Evolutionary conservation across 2,113 vertebrate genomes (phyloP).

Genomic region (Colius striatus): DNA sequence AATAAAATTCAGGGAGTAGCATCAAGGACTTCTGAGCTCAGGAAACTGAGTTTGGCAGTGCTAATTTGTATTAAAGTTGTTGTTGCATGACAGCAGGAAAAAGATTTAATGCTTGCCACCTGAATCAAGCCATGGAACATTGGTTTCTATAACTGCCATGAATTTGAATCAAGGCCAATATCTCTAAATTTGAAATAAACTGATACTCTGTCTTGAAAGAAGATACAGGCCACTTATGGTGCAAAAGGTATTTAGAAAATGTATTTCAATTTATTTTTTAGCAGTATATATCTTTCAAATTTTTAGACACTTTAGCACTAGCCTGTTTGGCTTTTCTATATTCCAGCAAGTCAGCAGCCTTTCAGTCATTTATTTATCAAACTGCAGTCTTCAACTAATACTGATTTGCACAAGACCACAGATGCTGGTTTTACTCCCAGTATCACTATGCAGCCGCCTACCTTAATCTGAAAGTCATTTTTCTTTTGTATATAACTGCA

Average conservation of each 20-base stretch:
- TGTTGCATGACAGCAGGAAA: slow-evolving; percentile 88
- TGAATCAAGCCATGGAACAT: slow-evolving; percentile 85
- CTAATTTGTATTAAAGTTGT: slow-evolving; percentile 89
- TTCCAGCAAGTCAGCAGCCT: slow-evolving; percentile 29
- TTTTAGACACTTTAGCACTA: slow-evolving; percentile 35
- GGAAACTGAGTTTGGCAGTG: slow-evolving; percentile 84
- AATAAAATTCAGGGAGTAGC: slow-evolving; percentile 82
- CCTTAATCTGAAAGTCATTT: slow-evolving; percentile 72
- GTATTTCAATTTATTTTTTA: slow-evolving; percentile 81
- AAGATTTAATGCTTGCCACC: slow-evolving; percentile 89
- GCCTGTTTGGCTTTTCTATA: slow-evolving; percentile 40
- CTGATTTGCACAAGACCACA: slow-evolving; percentile 50
- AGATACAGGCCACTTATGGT: slow-evolving; percentile 80
- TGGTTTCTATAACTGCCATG: slow-evolving; percentile 86
- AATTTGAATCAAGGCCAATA: slow-evolving; percentile 87
- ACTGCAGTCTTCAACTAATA: slow-evolving; percentile 43
- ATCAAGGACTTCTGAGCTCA: slow-evolving; percentile 83
- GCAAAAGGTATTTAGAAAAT: slow-evolving; percentile 79
- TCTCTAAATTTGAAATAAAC: slow-evolving; percentile 88
- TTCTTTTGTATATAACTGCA: slow-evolving; percentile 67
- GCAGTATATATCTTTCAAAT: slow-evolving; percentile 64
- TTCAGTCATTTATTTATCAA: slow-evolving; percentile 67
- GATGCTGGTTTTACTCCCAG: slow-evolving; percentile 50
- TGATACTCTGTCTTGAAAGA: slow-evolving; percentile 82
- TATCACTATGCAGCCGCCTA: slow-evolving; percentile 46